Percentiles rank a stretch among this genome's conserved stretches.
phyloP scores from a whole-genome alignment of 2,797 vertebrate species.

The Sebastolobus alascanus region DNA sequence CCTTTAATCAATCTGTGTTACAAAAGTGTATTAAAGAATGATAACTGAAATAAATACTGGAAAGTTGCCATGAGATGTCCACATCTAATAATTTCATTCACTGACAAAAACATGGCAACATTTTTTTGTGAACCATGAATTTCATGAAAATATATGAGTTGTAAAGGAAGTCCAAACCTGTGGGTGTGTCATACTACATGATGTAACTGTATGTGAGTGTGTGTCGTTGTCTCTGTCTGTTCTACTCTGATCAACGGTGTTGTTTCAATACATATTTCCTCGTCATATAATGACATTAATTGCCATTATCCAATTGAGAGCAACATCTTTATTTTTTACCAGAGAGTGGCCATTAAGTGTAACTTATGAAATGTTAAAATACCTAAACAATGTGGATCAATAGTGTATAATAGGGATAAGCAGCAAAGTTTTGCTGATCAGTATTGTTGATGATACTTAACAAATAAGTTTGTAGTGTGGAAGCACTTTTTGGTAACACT shows the following conservation, averaged over 20 bases:
- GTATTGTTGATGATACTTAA: constrained; percentile 2
- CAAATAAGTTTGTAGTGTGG: neutral
- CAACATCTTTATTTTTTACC: neutral
- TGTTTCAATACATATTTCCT: neutral
- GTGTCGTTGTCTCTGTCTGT: constrained; percentile 37
- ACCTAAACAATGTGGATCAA: neutral
- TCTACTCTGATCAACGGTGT: neutral
- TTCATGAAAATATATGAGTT: neutral
- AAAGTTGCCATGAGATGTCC: neutral
- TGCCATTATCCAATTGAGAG: neutral
- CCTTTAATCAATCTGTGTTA: neutral
- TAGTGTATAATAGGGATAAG: neutral
- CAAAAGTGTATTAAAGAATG: neutral
- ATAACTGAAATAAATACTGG: neutral
- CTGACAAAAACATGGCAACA: neutral
- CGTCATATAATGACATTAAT: neutral
- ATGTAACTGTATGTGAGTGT: constrained; percentile 34
- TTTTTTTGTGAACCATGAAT: neutral
- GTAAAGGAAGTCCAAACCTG: constrained; percentile 7
- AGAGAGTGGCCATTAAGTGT: neutral
- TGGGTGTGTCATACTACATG: constrained; percentile 5
- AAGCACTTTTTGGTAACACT: neutral
- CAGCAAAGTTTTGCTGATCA: neutral
- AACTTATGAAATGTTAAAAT: neutral
- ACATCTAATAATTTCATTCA: neutral